phyloP scores from a whole-genome alignment of 2,888 invertebrate species.

The Pandemis heparana region DNA sequence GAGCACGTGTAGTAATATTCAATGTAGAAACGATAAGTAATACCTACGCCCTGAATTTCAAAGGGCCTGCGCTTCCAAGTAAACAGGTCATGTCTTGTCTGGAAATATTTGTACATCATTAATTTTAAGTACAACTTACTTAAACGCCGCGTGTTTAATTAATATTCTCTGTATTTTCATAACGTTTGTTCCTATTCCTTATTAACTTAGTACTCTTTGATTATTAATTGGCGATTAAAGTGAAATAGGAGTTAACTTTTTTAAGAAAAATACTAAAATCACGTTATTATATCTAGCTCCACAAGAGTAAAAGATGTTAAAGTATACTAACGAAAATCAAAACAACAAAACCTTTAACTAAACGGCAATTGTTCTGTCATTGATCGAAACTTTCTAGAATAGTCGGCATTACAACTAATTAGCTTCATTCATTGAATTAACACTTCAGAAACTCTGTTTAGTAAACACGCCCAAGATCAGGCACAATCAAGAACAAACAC shows the following conservation, averaged over 20 bases:
- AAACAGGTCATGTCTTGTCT: conserved; percentile 40
- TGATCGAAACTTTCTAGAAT: background rate
- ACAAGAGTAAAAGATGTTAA: too few species aligned
- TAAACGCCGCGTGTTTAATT: conserved; percentile 15
- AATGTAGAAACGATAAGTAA: conserved; percentile 9
- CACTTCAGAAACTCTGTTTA: conserved; percentile 52
- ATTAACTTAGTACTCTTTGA: conserved; percentile 7
- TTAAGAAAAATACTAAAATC: background rate
- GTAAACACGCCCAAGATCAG: conserved; percentile 47
- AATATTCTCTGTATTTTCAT: conserved; percentile 11
- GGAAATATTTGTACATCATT: conserved; percentile 55
- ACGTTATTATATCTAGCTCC: too few species aligned
- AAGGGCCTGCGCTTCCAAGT: conserved; percentile 20
- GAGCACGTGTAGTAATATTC: conserved; percentile 56
- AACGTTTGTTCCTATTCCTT: background rate
- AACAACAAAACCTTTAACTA: background rate
- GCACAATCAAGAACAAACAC: conserved; percentile 6
- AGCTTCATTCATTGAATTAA: conserved; percentile 55
- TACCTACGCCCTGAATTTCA: conserved; percentile 23
- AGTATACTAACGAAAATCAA: background rate
- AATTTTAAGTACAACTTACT: conserved; percentile 48
- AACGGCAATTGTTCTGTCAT: conserved; percentile 17
- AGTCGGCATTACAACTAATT: conserved; percentile 47
- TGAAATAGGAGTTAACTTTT: background rate
- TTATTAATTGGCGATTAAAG: conserved; percentile 39